A percentile compares a stretch with the other conserved stretches of the same genome.
Evolutionary conservation across 2,113 vertebrate genomes (phyloP).

Genomic region (Manacus vitellinus): DNA sequence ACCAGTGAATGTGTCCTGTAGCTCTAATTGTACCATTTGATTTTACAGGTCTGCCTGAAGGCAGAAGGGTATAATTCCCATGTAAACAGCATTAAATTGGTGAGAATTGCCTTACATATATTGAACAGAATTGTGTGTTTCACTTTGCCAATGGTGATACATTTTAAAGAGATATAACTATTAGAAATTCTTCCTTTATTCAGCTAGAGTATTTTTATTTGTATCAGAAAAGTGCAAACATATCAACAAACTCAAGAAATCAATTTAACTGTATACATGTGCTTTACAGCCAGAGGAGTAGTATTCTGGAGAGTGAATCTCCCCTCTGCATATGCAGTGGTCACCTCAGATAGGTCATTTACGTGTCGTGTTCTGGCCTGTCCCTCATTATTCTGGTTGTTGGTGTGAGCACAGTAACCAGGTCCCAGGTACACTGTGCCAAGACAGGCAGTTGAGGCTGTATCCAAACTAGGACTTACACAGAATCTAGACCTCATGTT

Average conservation of each 20-base stretch:
- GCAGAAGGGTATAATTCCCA: neutral
- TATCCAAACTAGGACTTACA: neutral
- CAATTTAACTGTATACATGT: accelerated
- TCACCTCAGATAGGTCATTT: neutral
- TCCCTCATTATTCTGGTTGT: neutral
- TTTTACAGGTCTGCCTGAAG: neutral
- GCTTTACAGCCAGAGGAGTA: neutral
- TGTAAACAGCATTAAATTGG: neutral
- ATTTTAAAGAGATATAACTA: neutral
- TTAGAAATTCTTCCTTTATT: neutral
- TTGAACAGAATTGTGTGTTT: neutral
- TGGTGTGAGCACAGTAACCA: neutral
- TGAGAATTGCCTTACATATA: neutral
- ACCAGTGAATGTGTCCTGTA: neutral
- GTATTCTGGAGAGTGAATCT: neutral
- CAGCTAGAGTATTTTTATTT: neutral
- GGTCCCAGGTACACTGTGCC: neutral
- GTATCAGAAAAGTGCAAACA: neutral
- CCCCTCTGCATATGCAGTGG: neutral
- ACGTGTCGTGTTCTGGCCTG: neutral
- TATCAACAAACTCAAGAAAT: neutral
- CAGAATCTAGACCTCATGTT: neutral
- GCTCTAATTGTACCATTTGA: neutral
- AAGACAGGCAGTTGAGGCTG: neutral
- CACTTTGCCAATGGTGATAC: neutral